Percentiles rank a stretch among this genome's conserved stretches.
Conservation (phyloP, 2,797 vertebrate genomes). For the Esox lucius region DNA sequence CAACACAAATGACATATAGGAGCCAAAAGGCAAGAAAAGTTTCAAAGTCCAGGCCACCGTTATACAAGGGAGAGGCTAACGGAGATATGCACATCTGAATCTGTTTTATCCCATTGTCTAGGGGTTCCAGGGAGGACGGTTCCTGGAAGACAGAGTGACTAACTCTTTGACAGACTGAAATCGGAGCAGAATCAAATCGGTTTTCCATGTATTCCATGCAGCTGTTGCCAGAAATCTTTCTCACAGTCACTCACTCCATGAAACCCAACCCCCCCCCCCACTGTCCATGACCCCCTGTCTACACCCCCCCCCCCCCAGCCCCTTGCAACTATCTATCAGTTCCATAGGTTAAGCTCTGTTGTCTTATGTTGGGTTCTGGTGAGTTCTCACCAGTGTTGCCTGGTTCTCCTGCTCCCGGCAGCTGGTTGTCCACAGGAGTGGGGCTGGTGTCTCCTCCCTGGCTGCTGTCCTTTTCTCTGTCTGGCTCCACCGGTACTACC, state of each 20-base stretch:
- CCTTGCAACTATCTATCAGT: too few relatives aligned
- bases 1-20: slow-evolving; percentile 42
- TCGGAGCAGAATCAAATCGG: slow-evolving; percentile 73
- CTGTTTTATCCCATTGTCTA: slow-evolving; percentile 66
- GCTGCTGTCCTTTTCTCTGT: slow-evolving; percentile 76
- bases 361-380: not conserved
- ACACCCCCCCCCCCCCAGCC: slow-evolving; percentile 35
- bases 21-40: slow-evolving; percentile 34
- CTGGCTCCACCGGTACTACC: slow-evolving; percentile 76
- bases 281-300: slow-evolving; percentile 52
- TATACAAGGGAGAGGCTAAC: slow-evolving; percentile 47
- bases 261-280: slow-evolving; percentile 42
- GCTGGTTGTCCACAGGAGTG: slow-evolving; percentile 68
- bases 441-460: slow-evolving; percentile 81
- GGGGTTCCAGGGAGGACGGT: slow-evolving; percentile 43
- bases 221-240: slow-evolving; percentile 66
- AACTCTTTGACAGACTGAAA: slow-evolving; percentile 70
- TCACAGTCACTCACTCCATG: slow-evolving; percentile 6
- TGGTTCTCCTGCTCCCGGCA: slow-evolving; percentile 64
- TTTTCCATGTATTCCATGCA: slow-evolving; percentile 74
- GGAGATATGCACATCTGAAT: slow-evolving; percentile 62
- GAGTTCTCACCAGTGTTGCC: slow-evolving; percentile 75
- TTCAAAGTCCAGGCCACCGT: slow-evolving; percentile 21
- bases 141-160: slow-evolving; percentile 65
- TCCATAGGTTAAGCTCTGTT: not conserved